Conservation (phyloP, 1,140 invertebrate species). For the Meloidogyne chitwoodi region DNA sequence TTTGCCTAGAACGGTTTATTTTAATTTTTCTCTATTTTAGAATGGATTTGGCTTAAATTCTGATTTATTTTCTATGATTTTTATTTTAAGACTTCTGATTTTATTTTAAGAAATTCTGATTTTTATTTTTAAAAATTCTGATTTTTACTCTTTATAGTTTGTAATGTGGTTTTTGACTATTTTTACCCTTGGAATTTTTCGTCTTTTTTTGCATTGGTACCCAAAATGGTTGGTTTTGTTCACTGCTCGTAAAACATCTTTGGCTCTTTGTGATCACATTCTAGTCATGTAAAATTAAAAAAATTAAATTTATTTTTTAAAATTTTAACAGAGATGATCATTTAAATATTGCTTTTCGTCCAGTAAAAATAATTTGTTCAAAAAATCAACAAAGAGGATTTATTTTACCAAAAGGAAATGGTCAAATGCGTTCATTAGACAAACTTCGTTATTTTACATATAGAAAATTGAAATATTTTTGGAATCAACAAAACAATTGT, state of each 20-base stretch:
- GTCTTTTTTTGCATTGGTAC: constrained; percentile 54
- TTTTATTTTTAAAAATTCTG: background rate
- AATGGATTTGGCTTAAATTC: too few species aligned
- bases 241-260: constrained; percentile 30
- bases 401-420: constrained; percentile 25
- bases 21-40: background rate
- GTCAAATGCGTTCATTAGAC: constrained; percentile 21
- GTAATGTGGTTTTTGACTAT: constrained; percentile 28
- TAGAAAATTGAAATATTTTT: constrained; percentile 42
- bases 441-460: constrained; percentile 45
- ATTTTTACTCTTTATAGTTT: constrained; percentile 32
- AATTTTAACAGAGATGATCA: constrained; percentile 45
- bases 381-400: constrained; percentile 19
- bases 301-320: too few species aligned
- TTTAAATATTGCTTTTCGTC: constrained; percentile 43
- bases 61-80: too few species aligned
- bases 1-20: constrained; percentile 31
- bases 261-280: constrained; percentile 46
- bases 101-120: too few species aligned
- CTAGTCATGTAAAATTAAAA: constrained; percentile 45
- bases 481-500: constrained; percentile 37
- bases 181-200: constrained; percentile 47
- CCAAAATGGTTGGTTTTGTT: constrained; percentile 41
- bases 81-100: too few species aligned
- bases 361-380: constrained; percentile 30